These are phyloP conservation scores for Lucinisca nassula DNA, from an alignment of 2,888 invertebrate genomes.

Conservation along the genomic window DNA sequence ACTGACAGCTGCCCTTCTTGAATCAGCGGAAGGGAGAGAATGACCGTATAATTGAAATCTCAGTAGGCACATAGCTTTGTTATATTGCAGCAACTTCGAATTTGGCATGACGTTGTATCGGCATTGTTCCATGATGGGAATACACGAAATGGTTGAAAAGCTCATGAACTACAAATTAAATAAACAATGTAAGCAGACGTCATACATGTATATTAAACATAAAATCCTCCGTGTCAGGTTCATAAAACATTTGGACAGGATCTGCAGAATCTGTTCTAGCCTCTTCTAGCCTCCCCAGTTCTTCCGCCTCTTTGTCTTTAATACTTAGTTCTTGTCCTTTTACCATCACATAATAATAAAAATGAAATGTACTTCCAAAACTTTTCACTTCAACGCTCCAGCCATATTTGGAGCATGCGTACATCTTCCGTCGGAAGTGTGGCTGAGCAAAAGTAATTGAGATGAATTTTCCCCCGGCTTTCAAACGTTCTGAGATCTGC, in stretches of 20 bases:
- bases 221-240: conserved; percentile 32
- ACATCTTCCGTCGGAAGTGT: conserved; percentile 63
- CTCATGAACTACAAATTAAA: too few relatives aligned
- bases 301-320: conserved; percentile 57
- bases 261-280: background rate
- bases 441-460: conserved; percentile 70
- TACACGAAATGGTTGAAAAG: too few relatives aligned
- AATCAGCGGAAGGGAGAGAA: too few relatives aligned
- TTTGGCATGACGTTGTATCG: too few relatives aligned
- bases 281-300: background rate
- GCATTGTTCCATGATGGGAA: too few relatives aligned
- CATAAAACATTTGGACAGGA: background rate
- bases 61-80: too few relatives aligned
- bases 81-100: too few relatives aligned
- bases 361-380: conserved; percentile 65
- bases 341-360: conserved; percentile 66
- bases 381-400: conserved; percentile 57
- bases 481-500: conserved; percentile 54
- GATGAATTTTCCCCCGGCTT: conserved; percentile 66
- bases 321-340: conserved; percentile 57
- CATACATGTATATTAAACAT: conserved; percentile 32
- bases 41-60: too few relatives aligned
- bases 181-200: too few relatives aligned
- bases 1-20: too few relatives aligned
- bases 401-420: conserved; percentile 54